A percentile compares a stretch with the other conserved stretches of the same genome.
Conservation (phyloP, 2,113 vertebrate species). For the Mesembrinibis cayennensis region DNA sequence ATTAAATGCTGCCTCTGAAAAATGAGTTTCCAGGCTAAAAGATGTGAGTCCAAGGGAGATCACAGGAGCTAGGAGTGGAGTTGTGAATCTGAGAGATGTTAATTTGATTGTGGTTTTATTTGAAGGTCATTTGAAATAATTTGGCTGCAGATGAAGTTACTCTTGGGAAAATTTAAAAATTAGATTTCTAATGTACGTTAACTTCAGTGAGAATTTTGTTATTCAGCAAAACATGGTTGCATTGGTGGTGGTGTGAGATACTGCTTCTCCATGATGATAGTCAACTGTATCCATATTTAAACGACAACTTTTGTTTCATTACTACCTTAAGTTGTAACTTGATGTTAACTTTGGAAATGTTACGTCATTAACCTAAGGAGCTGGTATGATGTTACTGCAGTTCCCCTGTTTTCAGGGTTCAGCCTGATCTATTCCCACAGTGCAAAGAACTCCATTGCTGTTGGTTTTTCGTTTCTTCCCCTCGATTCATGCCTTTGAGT, state of each 20-base stretch:
- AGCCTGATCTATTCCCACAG: neutral
- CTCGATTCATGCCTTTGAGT: neutral
- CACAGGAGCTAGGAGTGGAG: neutral
- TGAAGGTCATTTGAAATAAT: neutral
- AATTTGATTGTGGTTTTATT: neutral
- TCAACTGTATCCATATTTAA: neutral
- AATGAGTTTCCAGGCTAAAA: neutral
- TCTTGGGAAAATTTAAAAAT: neutral
- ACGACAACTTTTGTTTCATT: neutral
- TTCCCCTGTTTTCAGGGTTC: neutral
- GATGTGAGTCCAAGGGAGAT: fast-evolving
- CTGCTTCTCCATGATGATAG: neutral
- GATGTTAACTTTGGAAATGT: neutral
- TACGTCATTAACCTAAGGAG: neutral
- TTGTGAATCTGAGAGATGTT: neutral
- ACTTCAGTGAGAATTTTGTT: neutral
- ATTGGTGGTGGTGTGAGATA: neutral
- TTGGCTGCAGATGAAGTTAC: neutral
- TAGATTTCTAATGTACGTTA: neutral
- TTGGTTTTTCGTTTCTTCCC: neutral
- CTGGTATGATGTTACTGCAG: neutral
- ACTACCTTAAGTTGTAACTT: neutral
- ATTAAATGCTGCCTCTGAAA: neutral
- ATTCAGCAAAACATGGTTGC: fast-evolving
- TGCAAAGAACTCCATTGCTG: neutral